These are phyloP conservation scores for Myripristis murdjan DNA, from an alignment of 2,797 vertebrate genomes.

Conservation along the genomic window DNA sequence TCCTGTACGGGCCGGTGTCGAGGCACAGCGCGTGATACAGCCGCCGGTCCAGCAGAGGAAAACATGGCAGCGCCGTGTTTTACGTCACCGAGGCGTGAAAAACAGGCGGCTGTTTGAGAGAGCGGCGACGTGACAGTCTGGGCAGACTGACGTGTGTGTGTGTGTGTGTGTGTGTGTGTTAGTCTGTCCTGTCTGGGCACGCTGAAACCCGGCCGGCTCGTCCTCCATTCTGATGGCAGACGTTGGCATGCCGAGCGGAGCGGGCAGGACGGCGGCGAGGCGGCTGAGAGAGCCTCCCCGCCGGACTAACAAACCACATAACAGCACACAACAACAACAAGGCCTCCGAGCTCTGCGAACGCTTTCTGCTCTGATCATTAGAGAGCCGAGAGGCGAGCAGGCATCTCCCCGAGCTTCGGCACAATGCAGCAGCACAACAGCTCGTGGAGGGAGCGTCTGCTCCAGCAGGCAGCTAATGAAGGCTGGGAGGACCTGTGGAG, in stretches of 20 bases:
- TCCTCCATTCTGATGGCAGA: constrained; percentile 54
- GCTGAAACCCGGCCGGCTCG: constrained; percentile 55
- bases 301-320: constrained; percentile 67
- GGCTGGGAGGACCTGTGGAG: constrained; percentile 73
- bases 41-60: too few species aligned
- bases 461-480: constrained; percentile 78
- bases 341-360: constrained; percentile 37
- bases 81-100: too few species aligned
- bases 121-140: background rate
- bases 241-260: constrained; percentile 18
- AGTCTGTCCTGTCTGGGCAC: constrained; percentile 60
- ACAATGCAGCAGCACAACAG: constrained; percentile 27
- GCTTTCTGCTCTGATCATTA: constrained; percentile 58
- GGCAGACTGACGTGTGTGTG: too few species aligned
- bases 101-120: too few species aligned
- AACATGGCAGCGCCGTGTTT: too few species aligned
- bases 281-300: constrained; percentile 38
- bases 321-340: constrained; percentile 66
- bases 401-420: constrained; percentile 55
- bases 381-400: constrained; percentile 39
- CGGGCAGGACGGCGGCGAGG: constrained; percentile 30
- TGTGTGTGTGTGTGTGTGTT: too few species aligned
- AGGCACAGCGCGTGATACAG: too few species aligned
- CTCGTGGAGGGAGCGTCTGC: constrained; percentile 56
- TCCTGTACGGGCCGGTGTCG: too few species aligned